Percentiles rank a stretch among this genome's conserved stretches.
Conservation (phyloP, 1,140 invertebrate genomes). For the Drosophila nannoptera region DNA sequence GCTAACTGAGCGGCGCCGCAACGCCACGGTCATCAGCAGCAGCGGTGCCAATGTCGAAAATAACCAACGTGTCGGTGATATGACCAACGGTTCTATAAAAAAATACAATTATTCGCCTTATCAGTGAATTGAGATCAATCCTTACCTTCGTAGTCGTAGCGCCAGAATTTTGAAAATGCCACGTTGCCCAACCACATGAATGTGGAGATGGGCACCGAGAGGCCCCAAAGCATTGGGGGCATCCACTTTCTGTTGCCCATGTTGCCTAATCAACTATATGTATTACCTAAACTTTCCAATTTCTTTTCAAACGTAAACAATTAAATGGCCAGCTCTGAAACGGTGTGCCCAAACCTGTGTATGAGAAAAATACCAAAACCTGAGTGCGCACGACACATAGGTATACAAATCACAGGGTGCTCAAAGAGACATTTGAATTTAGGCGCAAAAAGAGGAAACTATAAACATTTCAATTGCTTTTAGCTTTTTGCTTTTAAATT, state of each 20-base stretch:
- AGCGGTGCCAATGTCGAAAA: slow-evolving; percentile 85
- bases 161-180: slow-evolving; percentile 82
- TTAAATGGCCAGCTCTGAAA: slow-evolving; percentile 1
- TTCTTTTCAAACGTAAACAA: slow-evolving; percentile 39
- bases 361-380: slow-evolving; percentile 2
- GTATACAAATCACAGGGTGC: not conserved
- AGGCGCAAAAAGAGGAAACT: not conserved
- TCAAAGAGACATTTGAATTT: not conserved
- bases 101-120: slow-evolving; percentile 18
- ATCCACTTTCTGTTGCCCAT: slow-evolving; percentile 78
- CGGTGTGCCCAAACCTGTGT: not conserved
- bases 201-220: slow-evolving; percentile 86
- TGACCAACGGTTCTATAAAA: slow-evolving; percentile 82
- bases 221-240: slow-evolving; percentile 83
- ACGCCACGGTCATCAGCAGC: slow-evolving; percentile 84
- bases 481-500: no score
- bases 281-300: not conserved
- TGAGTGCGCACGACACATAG: not conserved
- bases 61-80: slow-evolving; percentile 88
- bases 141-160: slow-evolving; percentile 81
- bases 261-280: not conserved
- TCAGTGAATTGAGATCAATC: slow-evolving; percentile 21
- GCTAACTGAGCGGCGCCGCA: slow-evolving; percentile 84
- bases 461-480: not conserved
- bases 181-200: slow-evolving; percentile 86